Evolutionary conservation across 2,888 invertebrate genomes (phyloP).

Genomic region (Lepidocyrtinus sp.): DNA sequence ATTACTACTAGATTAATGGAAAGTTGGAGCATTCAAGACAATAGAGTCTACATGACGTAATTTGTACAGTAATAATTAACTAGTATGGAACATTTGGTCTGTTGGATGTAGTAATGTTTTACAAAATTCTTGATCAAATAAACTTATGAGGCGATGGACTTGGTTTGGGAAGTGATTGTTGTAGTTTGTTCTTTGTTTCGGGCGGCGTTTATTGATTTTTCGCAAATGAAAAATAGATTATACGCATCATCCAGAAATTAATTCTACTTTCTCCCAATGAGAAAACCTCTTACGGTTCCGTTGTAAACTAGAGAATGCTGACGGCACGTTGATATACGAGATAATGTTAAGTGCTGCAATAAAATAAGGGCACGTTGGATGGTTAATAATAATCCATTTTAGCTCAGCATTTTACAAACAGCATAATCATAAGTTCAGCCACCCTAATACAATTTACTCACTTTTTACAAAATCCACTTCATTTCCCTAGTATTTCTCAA

Average conservation of each 20-base stretch:
- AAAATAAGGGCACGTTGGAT: neutral
- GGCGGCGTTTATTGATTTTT: constrained; percentile 1
- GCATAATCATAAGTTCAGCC: constrained; percentile 28
- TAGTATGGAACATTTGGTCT: no score
- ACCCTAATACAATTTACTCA: neutral
- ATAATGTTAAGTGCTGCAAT: constrained; percentile 4
- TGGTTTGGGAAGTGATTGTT: no score
- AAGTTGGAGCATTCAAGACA: neutral
- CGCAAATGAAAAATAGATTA: neutral
- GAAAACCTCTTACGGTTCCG: constrained; percentile 34
- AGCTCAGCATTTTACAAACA: constrained; percentile 10
- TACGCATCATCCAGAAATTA: neutral
- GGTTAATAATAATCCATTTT: constrained; percentile 30
- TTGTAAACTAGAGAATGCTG: constrained; percentile 8
- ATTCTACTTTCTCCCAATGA: constrained; percentile 1
- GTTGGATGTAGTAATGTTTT: no score
- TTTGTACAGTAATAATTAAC: no score
- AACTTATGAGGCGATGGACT: no score
- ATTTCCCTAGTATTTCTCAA: constrained; percentile 51
- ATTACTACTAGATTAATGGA: constrained; percentile 5
- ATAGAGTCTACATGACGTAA: neutral
- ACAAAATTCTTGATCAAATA: no score
- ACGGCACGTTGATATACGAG: constrained; percentile 2
- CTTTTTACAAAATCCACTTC: constrained; percentile 55
- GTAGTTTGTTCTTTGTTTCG: neutral